A percentile compares a stretch with the other conserved stretches of the same genome.
Evolutionary conservation across 2,113 vertebrate species (phyloP).

Genomic region (Collichthys lucidus): DNA sequence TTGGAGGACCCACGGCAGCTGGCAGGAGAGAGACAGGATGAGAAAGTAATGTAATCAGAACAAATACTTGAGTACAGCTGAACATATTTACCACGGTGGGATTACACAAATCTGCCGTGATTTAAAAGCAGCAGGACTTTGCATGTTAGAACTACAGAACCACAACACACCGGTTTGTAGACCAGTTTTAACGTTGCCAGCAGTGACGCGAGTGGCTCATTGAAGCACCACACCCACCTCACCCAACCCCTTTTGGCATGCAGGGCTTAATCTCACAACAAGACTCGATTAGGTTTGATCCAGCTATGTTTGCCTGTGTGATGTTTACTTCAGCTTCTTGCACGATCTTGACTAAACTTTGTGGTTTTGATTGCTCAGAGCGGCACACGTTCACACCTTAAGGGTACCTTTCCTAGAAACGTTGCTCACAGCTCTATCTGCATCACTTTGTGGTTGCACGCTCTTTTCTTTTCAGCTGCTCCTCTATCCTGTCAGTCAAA

Average conservation of each 20-base stretch:
- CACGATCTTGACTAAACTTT: not conserved
- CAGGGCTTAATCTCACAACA: too few relatives aligned
- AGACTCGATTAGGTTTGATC: not conserved
- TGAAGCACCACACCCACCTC: too few relatives aligned
- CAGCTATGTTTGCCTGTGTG: not conserved
- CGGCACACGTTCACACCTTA: not conserved
- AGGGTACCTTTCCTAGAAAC: not conserved
- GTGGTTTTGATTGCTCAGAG: conserved; percentile 5
- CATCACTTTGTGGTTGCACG: not conserved
- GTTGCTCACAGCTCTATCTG: not conserved
- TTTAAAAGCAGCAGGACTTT: too few relatives aligned
- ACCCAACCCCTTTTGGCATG: too few relatives aligned
- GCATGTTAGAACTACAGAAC: too few relatives aligned
- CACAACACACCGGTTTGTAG: too few relatives aligned
- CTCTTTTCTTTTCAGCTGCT: not conserved
- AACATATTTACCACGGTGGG: too few relatives aligned
- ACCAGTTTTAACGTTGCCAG: too few relatives aligned
- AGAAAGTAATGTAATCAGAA: too few relatives aligned
- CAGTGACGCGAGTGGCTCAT: too few relatives aligned
- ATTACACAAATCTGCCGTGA: too few relatives aligned
- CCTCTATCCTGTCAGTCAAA: not conserved
- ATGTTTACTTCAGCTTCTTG: not conserved
- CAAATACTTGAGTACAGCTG: too few relatives aligned
- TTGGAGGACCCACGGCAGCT: conserved; percentile 79
- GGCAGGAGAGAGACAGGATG: not conserved